Conservation (phyloP, 2,113 vertebrate genomes). For the Zootoca vivipara region DNA sequence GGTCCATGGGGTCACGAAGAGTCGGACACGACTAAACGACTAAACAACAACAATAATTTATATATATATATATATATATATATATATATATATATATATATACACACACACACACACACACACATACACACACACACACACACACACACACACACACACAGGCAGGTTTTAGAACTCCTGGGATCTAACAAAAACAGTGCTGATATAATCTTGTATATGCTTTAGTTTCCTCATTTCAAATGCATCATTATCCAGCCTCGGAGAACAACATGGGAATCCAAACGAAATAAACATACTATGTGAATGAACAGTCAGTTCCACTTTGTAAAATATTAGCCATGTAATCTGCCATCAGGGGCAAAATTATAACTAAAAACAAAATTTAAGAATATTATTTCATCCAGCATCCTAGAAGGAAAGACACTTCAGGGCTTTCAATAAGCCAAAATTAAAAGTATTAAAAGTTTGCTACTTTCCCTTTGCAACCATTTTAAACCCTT, state of each 20-base stretch:
- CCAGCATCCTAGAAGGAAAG: conserved; percentile 19
- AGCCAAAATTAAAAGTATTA: background rate
- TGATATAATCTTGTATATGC: too few relatives aligned
- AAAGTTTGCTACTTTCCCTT: conserved; percentile 6
- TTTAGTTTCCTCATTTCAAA: conserved; percentile 22
- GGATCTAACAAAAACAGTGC: too few relatives aligned
- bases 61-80: too few relatives aligned
- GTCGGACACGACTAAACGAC: too few relatives aligned
- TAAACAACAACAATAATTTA: too few relatives aligned
- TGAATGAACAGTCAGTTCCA: conserved; percentile 24
- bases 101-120: too few relatives aligned
- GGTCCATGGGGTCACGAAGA: too few relatives aligned
- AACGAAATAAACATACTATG: conserved; percentile 45
- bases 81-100: too few relatives aligned
- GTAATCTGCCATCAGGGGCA: conserved; percentile 39
- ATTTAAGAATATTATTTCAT: conserved; percentile 9
- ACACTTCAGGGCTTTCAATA: background rate
- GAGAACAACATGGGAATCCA: conserved; percentile 45
- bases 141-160: too few relatives aligned
- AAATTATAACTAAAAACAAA: conserved; percentile 45
- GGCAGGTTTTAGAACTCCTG: too few relatives aligned
- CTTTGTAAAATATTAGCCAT: conserved; percentile 33
- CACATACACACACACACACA: too few relatives aligned
- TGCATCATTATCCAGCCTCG: background rate
- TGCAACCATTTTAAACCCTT: background rate